These are phyloP conservation scores for Leptatherina wallacei DNA, from an alignment of 2,797 vertebrate species.

Conservation along the genomic window DNA sequence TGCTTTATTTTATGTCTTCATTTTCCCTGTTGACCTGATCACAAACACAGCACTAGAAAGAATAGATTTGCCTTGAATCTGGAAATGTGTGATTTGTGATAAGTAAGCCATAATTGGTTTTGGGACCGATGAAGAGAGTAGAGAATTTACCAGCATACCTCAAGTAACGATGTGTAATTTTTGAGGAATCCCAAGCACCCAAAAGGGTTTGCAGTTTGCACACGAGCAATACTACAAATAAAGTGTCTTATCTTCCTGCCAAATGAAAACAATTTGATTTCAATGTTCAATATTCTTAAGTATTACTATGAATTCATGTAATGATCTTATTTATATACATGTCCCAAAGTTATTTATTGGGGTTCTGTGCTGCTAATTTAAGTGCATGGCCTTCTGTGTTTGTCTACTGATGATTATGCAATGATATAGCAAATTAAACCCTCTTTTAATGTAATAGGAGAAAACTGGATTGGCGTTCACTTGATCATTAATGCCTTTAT, in stretches of 20 bases:
- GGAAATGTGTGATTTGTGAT: background rate
- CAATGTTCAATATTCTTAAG: background rate
- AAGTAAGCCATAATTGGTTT: background rate
- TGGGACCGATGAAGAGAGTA: background rate
- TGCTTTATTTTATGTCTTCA: background rate
- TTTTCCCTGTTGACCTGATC: background rate
- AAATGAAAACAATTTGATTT: background rate
- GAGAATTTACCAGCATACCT: background rate
- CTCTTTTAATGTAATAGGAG: background rate
- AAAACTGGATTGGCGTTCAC: background rate
- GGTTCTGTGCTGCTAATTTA: background rate
- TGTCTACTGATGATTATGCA: background rate
- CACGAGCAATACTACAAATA: constrained; percentile 41
- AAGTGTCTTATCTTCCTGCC: constrained; percentile 26
- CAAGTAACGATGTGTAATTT: background rate
- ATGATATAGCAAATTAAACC: background rate
- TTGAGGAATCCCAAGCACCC: constrained; percentile 3
- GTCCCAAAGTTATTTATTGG: background rate
- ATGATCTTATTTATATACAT: background rate
- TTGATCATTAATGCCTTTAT: constrained; percentile 7
- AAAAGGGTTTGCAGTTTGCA: constrained; percentile 31
- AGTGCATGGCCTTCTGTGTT: background rate
- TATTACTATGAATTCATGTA: background rate
- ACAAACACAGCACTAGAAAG: background rate
- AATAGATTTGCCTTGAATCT: background rate